These are phyloP conservation scores for Spermophilus dauricus DNA, from an alignment of 2,113 vertebrate genomes.

Conservation along the genomic window DNA sequence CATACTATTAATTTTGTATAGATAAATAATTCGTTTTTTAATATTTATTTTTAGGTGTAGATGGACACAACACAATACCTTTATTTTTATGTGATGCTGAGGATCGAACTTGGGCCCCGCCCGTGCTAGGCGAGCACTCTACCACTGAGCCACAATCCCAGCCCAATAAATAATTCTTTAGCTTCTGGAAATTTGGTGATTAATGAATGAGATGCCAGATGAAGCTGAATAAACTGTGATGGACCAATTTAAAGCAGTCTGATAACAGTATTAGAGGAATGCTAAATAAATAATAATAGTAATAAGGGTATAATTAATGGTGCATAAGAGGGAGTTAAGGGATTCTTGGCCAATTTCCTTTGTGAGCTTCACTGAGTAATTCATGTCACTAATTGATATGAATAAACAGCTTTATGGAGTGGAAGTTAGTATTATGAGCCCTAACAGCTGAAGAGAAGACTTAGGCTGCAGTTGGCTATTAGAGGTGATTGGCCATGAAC, in stretches of 20 bases:
- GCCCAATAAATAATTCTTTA: slow-evolving; percentile 31
- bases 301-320: slow-evolving; percentile 72
- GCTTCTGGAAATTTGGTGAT: slow-evolving; percentile 42
- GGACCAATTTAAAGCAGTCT: slow-evolving; percentile 69
- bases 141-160: too few relatives aligned
- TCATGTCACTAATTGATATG: slow-evolving; percentile 70
- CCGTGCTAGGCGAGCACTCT: too few relatives aligned
- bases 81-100: too few relatives aligned
- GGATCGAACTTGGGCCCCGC: too few relatives aligned
- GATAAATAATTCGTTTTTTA: slow-evolving; percentile 4
- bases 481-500: slow-evolving; percentile 19
- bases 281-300: slow-evolving; percentile 70
- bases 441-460: slow-evolving; percentile 52
- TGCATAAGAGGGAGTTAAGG: slow-evolving; percentile 59
- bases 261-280: slow-evolving; percentile 62
- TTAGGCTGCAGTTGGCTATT: slow-evolving; percentile 14
- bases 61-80: too few relatives aligned
- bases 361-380: slow-evolving; percentile 60
- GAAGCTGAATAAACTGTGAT: slow-evolving; percentile 73
- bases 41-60: too few relatives aligned
- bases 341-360: slow-evolving; percentile 64
- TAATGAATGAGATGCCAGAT: slow-evolving; percentile 55
- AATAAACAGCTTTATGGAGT: slow-evolving; percentile 66
- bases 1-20: slow-evolving; percentile 17
- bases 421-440: slow-evolving; percentile 45